These are phyloP conservation scores for Ellobium chinense DNA, from an alignment of 2,888 invertebrate species.

Conservation along the genomic window DNA sequence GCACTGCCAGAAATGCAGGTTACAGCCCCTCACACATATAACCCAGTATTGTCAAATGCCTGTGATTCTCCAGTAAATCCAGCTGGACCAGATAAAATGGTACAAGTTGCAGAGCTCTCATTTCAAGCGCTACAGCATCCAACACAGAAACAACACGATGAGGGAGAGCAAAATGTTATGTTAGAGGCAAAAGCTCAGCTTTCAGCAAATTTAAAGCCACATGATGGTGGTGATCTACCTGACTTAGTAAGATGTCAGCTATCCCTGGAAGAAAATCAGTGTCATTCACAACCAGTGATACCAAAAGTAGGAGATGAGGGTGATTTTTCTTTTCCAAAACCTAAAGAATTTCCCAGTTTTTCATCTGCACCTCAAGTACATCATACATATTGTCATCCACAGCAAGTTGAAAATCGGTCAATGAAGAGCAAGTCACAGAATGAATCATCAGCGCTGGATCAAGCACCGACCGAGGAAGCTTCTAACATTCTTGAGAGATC, in stretches of 20 bases:
- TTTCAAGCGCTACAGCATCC: neutral
- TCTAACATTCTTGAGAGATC: too few species aligned
- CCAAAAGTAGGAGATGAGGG: too few species aligned
- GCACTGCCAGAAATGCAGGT: neutral
- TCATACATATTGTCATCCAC: too few species aligned
- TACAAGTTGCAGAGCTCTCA: neutral
- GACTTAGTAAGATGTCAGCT: conserved; percentile 3
- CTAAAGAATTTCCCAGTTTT: too few species aligned
- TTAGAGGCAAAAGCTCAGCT: neutral
- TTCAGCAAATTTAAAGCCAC: neutral
- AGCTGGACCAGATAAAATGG: neutral
- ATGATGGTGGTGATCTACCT: neutral
- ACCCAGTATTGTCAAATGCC: neutral
- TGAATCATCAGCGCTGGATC: too few species aligned
- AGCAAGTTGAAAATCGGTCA: too few species aligned
- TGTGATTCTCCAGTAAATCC: neutral
- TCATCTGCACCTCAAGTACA: too few species aligned
- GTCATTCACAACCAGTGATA: too few species aligned
- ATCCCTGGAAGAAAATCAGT: neutral
- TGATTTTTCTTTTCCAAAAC: too few species aligned
- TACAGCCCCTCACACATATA: neutral
- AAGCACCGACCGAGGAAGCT: too few species aligned
- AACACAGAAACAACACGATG: too few species aligned
- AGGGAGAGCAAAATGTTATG: too few species aligned
- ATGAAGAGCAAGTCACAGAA: neutral